Conservation (phyloP, 2,113 vertebrate species). For the Crypturellus undulatus region DNA sequence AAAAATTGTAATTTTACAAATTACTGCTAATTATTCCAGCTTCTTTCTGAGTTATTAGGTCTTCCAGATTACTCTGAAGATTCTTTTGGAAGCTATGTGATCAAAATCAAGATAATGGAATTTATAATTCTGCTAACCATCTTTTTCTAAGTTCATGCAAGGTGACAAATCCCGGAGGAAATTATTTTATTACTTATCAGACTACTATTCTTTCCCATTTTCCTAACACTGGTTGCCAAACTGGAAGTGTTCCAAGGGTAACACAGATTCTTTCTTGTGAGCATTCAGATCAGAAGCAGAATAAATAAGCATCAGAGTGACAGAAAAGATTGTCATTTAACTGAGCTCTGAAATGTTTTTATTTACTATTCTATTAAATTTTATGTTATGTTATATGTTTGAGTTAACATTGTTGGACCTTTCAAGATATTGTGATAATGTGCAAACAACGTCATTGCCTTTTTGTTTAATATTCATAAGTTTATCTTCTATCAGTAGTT, state of each 20-base stretch:
- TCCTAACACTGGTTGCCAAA: neutral
- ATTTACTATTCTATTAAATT: neutral
- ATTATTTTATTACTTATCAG: neutral
- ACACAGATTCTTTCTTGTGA: neutral
- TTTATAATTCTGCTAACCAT: neutral
- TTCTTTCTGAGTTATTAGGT: conserved; percentile 6
- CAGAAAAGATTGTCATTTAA: neutral
- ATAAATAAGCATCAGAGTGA: neutral
- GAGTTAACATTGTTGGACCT: neutral
- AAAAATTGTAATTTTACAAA: neutral
- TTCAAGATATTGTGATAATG: neutral
- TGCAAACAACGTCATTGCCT: neutral
- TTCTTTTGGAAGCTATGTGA: neutral
- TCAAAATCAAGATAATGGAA: neutral
- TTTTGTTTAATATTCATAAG: neutral
- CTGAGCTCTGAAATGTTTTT: neutral
- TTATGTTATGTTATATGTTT: neutral
- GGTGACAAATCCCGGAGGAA: neutral
- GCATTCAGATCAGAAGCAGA: neutral
- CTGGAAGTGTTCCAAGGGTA: neutral
- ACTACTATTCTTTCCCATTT: neutral
- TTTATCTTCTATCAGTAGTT: neutral
- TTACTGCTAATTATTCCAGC: neutral
- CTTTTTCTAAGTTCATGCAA: neutral
- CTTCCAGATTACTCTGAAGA: conserved; percentile 10